These are phyloP conservation scores for Accipiter fasciatus DNA, from an alignment of 2,797 vertebrate genomes.

Conservation along the genomic window DNA sequence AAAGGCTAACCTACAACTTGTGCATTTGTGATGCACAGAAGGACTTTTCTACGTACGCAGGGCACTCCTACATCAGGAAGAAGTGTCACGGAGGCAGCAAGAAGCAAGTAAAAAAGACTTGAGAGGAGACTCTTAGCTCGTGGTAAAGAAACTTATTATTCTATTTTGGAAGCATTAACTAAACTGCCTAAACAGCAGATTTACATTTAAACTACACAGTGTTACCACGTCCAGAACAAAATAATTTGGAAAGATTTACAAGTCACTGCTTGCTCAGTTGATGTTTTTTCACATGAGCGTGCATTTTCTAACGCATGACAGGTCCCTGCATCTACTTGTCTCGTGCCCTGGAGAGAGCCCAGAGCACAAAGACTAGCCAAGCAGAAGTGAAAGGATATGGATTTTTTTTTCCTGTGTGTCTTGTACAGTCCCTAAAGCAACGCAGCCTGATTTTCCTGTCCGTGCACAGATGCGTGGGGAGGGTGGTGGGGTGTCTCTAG, in stretches of 20 bases:
- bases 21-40: background rate
- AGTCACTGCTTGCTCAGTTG: background rate
- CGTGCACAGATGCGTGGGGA: accelerated
- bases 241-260: background rate
- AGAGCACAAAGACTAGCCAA: background rate
- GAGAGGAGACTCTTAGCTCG: background rate
- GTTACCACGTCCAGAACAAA: background rate
- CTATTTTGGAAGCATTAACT: background rate
- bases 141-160: background rate
- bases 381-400: background rate
- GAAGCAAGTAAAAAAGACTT: background rate
- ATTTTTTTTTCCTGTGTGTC: background rate
- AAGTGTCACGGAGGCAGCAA: background rate
- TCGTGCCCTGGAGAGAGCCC: background rate
- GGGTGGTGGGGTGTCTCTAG: background rate
- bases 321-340: background rate
- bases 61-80: background rate
- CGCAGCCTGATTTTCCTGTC: background rate
- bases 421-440: background rate
- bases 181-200: background rate
- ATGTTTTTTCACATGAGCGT: background rate
- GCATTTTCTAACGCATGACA: background rate
- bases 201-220: background rate
- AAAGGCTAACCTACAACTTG: background rate
- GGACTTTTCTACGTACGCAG: background rate